These are phyloP conservation scores for Oscheius sp. DNA, from an alignment of 2,888 invertebrate genomes.

Conservation along the genomic window DNA sequence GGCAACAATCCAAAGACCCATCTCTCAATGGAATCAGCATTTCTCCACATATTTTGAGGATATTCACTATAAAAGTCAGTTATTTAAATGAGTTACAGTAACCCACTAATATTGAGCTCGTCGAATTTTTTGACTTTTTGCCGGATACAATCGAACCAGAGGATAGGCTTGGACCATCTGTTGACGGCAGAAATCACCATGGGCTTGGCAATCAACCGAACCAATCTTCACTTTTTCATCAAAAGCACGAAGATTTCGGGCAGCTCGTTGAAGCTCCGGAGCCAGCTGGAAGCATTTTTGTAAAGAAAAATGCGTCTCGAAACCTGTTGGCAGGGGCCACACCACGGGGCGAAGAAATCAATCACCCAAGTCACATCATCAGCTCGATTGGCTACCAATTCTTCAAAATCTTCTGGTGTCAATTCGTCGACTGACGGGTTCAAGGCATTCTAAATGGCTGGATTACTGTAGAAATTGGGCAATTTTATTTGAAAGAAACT, in stretches of 20 bases:
- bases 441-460: constrained; percentile 63
- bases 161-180: constrained; percentile 81
- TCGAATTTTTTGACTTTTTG: constrained; percentile 72
- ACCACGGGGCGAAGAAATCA: constrained; percentile 84
- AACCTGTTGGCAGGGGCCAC: constrained; percentile 81
- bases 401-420: constrained; percentile 77
- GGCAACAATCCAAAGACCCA: constrained; percentile 81
- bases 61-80: constrained; percentile 60
- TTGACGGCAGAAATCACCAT: constrained; percentile 78
- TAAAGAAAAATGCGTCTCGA: constrained; percentile 49
- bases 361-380: constrained; percentile 80
- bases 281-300: constrained; percentile 74
- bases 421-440: constrained; percentile 78
- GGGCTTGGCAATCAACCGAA: constrained; percentile 80
- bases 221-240: constrained; percentile 57
- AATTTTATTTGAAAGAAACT: not conserved
- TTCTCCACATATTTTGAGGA: constrained; percentile 78
- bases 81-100: constrained; percentile 19
- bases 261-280: constrained; percentile 81
- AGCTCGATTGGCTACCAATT: constrained; percentile 77
- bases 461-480: no score
- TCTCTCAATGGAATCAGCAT: constrained; percentile 78
- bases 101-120: constrained; percentile 50
- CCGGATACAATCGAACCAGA: constrained; percentile 81
- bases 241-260: constrained; percentile 69